Evolutionary conservation across 1,140 invertebrate species (phyloP), one percentile per base, ranked within the genome.

Genomic region (Trachymyrmex septentrionalis): DNA sequence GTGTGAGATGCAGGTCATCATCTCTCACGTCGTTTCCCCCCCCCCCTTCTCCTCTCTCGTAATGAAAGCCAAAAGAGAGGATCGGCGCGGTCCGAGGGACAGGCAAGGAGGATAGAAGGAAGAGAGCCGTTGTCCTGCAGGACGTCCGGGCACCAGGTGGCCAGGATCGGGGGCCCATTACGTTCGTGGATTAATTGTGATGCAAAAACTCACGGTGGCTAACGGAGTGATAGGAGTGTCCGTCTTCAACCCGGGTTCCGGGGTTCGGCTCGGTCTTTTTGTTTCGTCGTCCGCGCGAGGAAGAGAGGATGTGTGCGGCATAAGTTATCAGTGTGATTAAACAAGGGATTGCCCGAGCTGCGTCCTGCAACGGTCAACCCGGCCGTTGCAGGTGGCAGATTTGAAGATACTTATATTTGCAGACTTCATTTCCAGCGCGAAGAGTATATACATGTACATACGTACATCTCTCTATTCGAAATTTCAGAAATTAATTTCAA

Each of bases 181-280:
- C 93, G 85, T 78, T 44, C 82, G 76, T 88, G 92, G 91, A 93
- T 94, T 94, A 94, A 93, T 93, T 93, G 91, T 91, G 53, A 92
- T 92, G 92, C 92, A 93, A 93, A 93, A 93, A 91, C 90, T 90
- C 72, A 87, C 87, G 92, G 93, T 92, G 91, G 93, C 90, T 90
- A 92, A 91, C 90, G 90, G 86, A 92, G 88, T 90, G 90, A 92
- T 88, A 90, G 87, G 88, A 90, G 90, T 87, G 91, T 90, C 86
- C 88, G 86, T 90, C 87, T 90, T 90, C 90, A 90, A 89, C n/a
- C n/a, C 85, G 80, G 80, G 71, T 86, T 67, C 69, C 84, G 73
- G 88, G 88, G 57, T 61, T 55, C n/a, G 30, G 63, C 38, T n/a
- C 48, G 59, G 67, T 27, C 84, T 91, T 91, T 91, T 91, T 91